Base-by-base conservation (phyloP, 2,888 invertebrate species). In the Drosophila maculinotata region DNA sequence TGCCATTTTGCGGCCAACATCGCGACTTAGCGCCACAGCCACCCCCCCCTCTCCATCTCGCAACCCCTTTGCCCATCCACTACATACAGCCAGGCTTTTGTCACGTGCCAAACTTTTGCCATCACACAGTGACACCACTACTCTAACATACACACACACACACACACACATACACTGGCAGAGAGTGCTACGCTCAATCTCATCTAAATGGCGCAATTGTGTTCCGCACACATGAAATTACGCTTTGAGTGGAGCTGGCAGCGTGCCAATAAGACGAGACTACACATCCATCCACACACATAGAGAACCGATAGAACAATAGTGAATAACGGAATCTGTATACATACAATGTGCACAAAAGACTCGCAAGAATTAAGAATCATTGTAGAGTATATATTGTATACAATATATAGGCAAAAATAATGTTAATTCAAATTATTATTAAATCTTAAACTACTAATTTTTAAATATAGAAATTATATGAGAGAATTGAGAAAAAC, bases 201-300 rank as follows among this genome's bases (percentile, higher is more conserved):
- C 87, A 69, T 80, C 87, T 86, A 83, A 84, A 86, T 84, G 83
- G 84, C 81, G 81, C 86, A 86, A 83, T 87, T 83, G 87, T 79
- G 86, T 65, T 72, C 51, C 68, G 56, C 85, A 79, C 76, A 69
- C 69, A 85, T 72, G 64, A 85, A 81, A 72, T 85, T 87, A 72
- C 53, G 20, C 47, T 42, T 33, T 15, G 49, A 58, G 51, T 57
- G 35, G 36, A 53, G 67, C 49, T 75, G 71, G 44, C 42, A 47
- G 44, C 49, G 60, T 76, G 72, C 56, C 54, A 66, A 45, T 10
- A 38, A 15, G 17, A 14, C 28, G 48, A 52, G 35, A 14, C 44
- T 7, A 10, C 44, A 53, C 23, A 28, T 7, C 20, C 2, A 20
- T 7, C 12, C 31, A 12, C 20, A 9, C 20, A 20, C 20, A 8